phyloP scores from a whole-genome alignment of 2,797 vertebrate genomes.

The Natrix natrix region DNA sequence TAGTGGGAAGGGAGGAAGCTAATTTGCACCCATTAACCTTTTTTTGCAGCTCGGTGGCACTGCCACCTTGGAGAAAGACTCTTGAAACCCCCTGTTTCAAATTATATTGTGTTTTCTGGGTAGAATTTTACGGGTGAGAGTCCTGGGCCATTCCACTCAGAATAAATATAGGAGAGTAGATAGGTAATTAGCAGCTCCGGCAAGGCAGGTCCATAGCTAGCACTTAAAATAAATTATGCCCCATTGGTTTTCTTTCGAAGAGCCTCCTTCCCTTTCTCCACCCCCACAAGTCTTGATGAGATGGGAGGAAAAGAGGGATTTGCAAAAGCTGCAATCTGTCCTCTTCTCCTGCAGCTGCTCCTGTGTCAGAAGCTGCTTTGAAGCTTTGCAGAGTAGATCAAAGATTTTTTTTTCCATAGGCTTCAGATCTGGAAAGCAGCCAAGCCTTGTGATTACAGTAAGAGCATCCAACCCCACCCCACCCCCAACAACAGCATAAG shows the following conservation, averaged over 20 bases:
- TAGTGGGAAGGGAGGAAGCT: neutral
- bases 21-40: neutral
- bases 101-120: neutral
- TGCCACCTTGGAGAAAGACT: neutral
- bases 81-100: neutral
- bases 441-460: neutral
- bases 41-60: neutral
- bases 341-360: neutral
- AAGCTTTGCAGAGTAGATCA: neutral
- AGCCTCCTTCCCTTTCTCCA: no score
- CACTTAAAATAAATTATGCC: slow-evolving; percentile 14
- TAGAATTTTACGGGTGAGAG: no score
- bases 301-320: neutral
- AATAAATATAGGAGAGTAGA: neutral
- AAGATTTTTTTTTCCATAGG: neutral
- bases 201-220: neutral
- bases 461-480: no score
- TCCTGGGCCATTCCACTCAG: neutral
- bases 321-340: neutral
- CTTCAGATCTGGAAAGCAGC: neutral
- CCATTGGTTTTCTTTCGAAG: neutral
- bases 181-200: slow-evolving; percentile 4
- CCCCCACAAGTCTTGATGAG: neutral
- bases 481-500: no score
- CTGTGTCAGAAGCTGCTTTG: neutral